Evolutionary conservation across 2,797 vertebrate species (phyloP), one percentile per base, ranked within the genome.

Genomic region (Chelon labrosus): DNA sequence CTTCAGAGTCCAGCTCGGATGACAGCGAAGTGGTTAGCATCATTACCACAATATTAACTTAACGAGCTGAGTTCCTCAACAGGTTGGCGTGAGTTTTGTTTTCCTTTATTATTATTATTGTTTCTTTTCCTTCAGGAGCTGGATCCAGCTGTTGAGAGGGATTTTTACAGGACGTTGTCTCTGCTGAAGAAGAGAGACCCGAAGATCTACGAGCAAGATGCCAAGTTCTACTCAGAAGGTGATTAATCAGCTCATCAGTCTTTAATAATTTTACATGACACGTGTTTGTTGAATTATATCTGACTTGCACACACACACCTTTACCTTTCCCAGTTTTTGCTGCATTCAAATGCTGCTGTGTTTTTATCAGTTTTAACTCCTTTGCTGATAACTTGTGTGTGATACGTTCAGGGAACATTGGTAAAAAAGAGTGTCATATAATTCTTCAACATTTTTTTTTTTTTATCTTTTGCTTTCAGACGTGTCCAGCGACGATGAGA

Each of bases 101-200:
- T 50, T 0, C 35, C 57, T 1, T 44, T 44, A 42, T 46, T 44
- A 31, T 31, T 31, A 31, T 31, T 35, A 27, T 27, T 4, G 4
- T 27, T 46, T 2, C 5, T 13, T 9, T 5, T 10, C 53, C 4
- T 9, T 10, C 73, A 98, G 97, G 93, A 95, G n/a, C 85, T 96
- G 73, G 95, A 97, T 74, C 95, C 96, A 20, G 91, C 85, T 27
- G 54, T 95, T 17, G 97, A 98, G 39, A 89, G 91, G 14, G 96
- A 96, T 53, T 98, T 98, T 67, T 98, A 98, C 82, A 93, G 95
- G 55, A 98, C 96, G 0, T 66, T 99, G 70, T 98, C 96, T 0
- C 88, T 98, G 68, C 83, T 98, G 44, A 98, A 98, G 92, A 96
- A 96, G 73, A 97, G 93, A 62, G 97, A 98, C 70, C 97, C 97